A percentile compares a stretch with the other conserved stretches of the same genome.
phyloP scores from a whole-genome alignment of 2,113 vertebrate species.

The Gymnocephalus cernua region DNA sequence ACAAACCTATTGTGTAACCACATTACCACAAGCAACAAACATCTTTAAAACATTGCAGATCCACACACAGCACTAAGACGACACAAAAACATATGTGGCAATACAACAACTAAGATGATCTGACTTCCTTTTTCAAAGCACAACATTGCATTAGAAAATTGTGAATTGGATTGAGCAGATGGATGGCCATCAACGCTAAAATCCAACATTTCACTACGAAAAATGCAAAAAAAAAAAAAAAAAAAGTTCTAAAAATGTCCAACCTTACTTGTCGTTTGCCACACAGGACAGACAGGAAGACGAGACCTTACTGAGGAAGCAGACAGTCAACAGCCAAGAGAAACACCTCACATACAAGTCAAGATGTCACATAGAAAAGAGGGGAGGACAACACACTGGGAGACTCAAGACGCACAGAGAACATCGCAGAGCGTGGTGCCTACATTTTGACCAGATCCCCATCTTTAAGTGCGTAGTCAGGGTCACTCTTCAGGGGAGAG shows the following conservation, averaged over 20 bases:
- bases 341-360: conserved; percentile 26
- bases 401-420: conserved; percentile 53
- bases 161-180: conserved; percentile 15
- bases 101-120: conserved; percentile 69
- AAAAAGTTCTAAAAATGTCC: conserved; percentile 6
- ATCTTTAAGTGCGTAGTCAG: conserved; percentile 93
- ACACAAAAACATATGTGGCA: conserved; percentile 55
- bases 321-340: conserved; percentile 42
- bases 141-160: background rate
- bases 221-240: background rate
- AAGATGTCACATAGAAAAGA: conserved; percentile 36
- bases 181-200: conserved; percentile 16
- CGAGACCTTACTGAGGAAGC: conserved; percentile 33
- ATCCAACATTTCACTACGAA: background rate
- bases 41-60: conserved; percentile 12
- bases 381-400: conserved; percentile 47
- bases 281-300: conserved; percentile 57
- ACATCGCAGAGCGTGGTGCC: conserved; percentile 63
- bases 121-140: conserved; percentile 5
- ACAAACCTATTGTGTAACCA: conserved; percentile 25
- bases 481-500: conserved; percentile 98
- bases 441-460: conserved; percentile 98
- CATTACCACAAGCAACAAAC: conserved; percentile 6
- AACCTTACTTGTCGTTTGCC: conserved; percentile 68
- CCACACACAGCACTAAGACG: conserved; percentile 16